Conservation (phyloP, 1,140 invertebrate genomes). For the Carposina sasakii region DNA sequence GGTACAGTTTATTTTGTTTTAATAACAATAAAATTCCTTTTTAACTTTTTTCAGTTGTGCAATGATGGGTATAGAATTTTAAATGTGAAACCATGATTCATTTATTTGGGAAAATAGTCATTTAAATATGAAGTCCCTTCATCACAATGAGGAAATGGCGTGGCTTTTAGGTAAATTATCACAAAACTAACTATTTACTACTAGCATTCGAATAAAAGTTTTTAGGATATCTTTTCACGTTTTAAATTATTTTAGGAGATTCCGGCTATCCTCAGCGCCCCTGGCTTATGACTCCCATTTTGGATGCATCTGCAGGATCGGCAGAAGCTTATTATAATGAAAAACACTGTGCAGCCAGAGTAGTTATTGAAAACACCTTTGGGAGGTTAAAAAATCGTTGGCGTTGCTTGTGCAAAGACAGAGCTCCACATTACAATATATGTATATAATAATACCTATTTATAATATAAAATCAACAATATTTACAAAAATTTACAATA, state of each 20-base stretch:
- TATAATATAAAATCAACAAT: too few relatives aligned
- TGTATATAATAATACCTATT: too few relatives aligned
- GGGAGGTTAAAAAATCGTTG: too few relatives aligned
- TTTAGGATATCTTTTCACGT: neutral
- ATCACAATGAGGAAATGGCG: conserved; percentile 18
- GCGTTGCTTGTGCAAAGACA: too few relatives aligned
- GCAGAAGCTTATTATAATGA: too few relatives aligned
- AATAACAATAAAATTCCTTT: neutral
- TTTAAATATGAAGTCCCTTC: conserved; percentile 19
- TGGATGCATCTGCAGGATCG: too few relatives aligned
- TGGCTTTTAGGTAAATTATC: conserved; percentile 24
- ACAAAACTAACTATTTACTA: conserved; percentile 6
- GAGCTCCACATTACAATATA: too few relatives aligned
- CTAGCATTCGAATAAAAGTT: neutral
- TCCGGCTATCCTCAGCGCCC: conserved; percentile 47
- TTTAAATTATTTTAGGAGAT: conserved; percentile 31
- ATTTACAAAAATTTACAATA: too few relatives aligned
- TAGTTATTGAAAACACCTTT: too few relatives aligned
- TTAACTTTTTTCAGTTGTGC: conserved; percentile 22
- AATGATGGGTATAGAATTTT: conserved; percentile 25
- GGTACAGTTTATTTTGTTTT: conserved; percentile 4
- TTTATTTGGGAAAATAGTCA: conserved; percentile 34
- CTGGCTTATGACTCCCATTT: conserved; percentile 56
- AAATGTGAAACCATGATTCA: conserved; percentile 30
- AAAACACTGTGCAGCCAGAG: too few relatives aligned